Evolutionary conservation across 2,113 vertebrate genomes (phyloP).

Genomic region (Chascanopsetta lugubris): DNA sequence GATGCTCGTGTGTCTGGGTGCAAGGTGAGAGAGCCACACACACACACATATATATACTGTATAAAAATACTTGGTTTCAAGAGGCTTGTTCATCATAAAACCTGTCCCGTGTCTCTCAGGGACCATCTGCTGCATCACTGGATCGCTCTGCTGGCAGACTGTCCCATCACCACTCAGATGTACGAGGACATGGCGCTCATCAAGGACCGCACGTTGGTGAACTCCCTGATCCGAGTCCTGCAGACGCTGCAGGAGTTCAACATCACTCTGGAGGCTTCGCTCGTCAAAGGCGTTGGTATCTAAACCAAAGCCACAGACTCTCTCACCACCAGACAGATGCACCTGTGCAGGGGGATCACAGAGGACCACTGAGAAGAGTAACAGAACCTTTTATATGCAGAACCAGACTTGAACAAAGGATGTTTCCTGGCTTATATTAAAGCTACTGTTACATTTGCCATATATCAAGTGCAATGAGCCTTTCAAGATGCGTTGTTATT

Average conservation of each 20-base stretch:
- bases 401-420: slow-evolving; percentile 78
- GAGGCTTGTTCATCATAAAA: background rate
- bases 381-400: slow-evolving; percentile 72
- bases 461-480: slow-evolving; percentile 89
- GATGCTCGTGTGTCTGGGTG: slow-evolving; percentile 97
- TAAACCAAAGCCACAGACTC: slow-evolving; percentile 64
- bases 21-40: slow-evolving; percentile 83
- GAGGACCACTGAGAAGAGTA: slow-evolving; percentile 67
- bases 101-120: slow-evolving; percentile 73
- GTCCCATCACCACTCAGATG: slow-evolving; percentile 96
- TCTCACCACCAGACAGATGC: slow-evolving; percentile 28
- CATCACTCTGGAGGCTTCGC: slow-evolving; percentile 96
- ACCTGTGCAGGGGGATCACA: slow-evolving; percentile 55
- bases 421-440: slow-evolving; percentile 91
- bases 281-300: slow-evolving; percentile 96
- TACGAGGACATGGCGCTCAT: slow-evolving; percentile 94
- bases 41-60: background rate
- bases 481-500: slow-evolving; percentile 81
- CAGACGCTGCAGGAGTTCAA: slow-evolving; percentile 99
- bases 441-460: slow-evolving; percentile 92
- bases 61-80: background rate
- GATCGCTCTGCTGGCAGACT: slow-evolving; percentile 96
- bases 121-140: slow-evolving; percentile 98
- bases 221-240: slow-evolving; percentile 95
- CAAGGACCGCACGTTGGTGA: slow-evolving; percentile 95